Conservation (phyloP, 2,113 vertebrate species). For the Equus quagga region DNA sequence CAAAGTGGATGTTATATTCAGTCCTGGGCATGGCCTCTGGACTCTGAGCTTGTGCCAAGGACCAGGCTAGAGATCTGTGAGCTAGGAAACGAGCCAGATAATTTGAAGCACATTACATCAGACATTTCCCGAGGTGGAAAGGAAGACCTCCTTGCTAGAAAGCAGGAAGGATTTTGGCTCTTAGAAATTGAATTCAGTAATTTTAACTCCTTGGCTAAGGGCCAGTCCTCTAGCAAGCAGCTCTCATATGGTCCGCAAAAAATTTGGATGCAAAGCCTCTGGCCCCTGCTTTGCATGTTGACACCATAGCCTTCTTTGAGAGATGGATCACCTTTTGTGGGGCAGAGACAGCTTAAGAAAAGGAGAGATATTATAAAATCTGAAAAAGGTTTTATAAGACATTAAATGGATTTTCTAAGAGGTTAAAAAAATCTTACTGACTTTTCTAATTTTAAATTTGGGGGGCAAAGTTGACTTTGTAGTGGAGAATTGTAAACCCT, state of each 20-base stretch:
- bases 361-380: not conserved
- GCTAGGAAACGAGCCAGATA: slow-evolving; percentile 50
- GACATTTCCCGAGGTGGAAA: slow-evolving; percentile 64
- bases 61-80: slow-evolving; percentile 21
- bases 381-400: not conserved
- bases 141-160: slow-evolving; percentile 78
- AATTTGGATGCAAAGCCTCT: not conserved
- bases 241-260: slow-evolving; percentile 49
- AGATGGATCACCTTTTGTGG: not conserved
- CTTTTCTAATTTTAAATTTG: slow-evolving; percentile 10
- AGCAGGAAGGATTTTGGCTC: slow-evolving; percentile 72
- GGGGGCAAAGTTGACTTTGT: not conserved
- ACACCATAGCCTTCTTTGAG: not conserved
- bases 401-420: not conserved
- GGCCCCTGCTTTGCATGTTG: not conserved
- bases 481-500: not conserved
- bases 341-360: not conserved
- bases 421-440: not conserved
- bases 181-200: slow-evolving; percentile 47
- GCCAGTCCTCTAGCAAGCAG: slow-evolving; percentile 6
- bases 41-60: slow-evolving; percentile 25
- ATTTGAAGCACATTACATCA: slow-evolving; percentile 72
- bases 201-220: slow-evolving; percentile 49
- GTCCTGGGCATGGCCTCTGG: slow-evolving; percentile 1
- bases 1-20: not conserved